phyloP scores from a whole-genome alignment of 1,140 invertebrate species.

The Diuraphis noxia region DNA sequence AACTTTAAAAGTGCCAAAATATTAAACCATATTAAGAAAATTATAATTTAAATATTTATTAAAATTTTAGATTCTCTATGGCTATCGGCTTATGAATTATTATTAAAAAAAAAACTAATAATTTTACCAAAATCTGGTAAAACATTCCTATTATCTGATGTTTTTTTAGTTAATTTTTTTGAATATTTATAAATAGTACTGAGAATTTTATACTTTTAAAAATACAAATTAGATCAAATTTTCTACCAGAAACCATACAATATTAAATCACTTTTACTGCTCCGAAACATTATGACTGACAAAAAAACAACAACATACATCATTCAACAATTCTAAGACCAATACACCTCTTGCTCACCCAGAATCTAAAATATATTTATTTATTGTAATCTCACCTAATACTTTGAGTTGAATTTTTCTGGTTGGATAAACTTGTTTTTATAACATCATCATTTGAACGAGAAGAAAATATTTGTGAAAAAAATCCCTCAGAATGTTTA shows the following conservation, averaged over 20 bases:
- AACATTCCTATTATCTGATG: too few relatives aligned
- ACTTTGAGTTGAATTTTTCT: constrained; percentile 32
- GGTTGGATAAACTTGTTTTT: constrained; percentile 35
- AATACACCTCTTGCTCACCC: not conserved
- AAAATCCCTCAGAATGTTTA: constrained; percentile 40
- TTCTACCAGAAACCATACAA: not conserved
- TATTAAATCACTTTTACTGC: not conserved
- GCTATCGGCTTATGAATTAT: too few relatives aligned
- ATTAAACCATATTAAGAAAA: too few relatives aligned
- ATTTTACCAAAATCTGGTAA: too few relatives aligned
- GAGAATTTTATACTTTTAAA: too few relatives aligned
- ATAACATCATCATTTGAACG: not conserved
- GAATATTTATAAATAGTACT: too few relatives aligned
- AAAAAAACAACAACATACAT: not conserved
- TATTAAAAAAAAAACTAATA: too few relatives aligned
- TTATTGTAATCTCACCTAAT: constrained; percentile 39
- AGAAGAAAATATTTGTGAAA: constrained; percentile 43
- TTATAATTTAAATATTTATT: too few relatives aligned
- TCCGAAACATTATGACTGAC: not conserved
- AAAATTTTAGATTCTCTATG: too few relatives aligned
- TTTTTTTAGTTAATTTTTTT: too few relatives aligned
- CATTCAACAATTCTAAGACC: not conserved
- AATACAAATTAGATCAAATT: not conserved
- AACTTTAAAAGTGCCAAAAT: too few relatives aligned
- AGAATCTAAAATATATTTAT: not conserved